A percentile compares a stretch with the other conserved stretches of the same genome.
Conservation (phyloP, 2,113 vertebrate genomes). For the Sinosuthora webbiana region DNA sequence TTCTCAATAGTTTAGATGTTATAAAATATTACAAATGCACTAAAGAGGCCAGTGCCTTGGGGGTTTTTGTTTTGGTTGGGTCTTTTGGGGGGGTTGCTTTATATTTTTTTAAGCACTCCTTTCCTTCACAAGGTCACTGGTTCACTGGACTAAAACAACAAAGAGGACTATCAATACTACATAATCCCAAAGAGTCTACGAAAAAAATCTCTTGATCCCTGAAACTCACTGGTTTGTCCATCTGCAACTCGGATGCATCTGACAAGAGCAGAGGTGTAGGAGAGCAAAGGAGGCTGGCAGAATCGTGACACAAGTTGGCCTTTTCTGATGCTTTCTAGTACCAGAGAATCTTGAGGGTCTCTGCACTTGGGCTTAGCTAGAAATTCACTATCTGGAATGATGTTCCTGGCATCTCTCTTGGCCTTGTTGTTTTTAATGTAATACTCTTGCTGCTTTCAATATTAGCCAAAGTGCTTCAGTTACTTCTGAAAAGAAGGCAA, state of each 20-base stretch:
- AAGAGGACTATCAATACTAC: background rate
- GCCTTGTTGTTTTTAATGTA: background rate
- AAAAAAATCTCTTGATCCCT: background rate
- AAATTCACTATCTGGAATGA: background rate
- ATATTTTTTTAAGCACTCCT: background rate
- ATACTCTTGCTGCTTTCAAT: background rate
- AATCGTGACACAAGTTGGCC: background rate
- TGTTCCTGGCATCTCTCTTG: background rate
- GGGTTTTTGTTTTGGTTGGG: background rate
- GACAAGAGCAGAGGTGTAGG: background rate
- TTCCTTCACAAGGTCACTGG: background rate
- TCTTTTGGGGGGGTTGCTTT: background rate
- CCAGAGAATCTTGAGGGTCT: background rate
- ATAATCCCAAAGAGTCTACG: background rate
- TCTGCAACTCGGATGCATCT: background rate
- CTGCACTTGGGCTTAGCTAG: background rate
- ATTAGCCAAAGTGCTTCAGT: background rate
- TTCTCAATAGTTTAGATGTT: background rate
- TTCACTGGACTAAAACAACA: background rate
- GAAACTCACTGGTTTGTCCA: background rate
- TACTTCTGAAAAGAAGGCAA: background rate
- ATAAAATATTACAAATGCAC: background rate
- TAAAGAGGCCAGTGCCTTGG: background rate
- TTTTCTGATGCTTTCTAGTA: background rate
- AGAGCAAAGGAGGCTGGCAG: background rate